phyloP scores from a whole-genome alignment of 2,113 vertebrate species.

The Variabilichromis moorii region DNA sequence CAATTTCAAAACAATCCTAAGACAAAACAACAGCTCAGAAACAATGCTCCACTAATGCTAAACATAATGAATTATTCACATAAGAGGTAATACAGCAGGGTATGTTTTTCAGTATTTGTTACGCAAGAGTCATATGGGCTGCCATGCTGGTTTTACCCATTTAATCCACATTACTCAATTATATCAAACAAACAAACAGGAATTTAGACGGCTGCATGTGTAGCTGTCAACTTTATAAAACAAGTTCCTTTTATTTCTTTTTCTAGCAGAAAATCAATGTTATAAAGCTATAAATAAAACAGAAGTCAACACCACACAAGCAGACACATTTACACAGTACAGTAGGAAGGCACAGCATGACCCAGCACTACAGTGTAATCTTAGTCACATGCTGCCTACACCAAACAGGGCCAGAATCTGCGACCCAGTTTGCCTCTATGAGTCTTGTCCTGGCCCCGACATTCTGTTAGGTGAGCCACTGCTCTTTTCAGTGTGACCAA shows the following conservation, averaged over 20 bases:
- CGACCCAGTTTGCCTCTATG: constrained; percentile 17
- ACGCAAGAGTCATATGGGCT: not conserved
- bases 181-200: not conserved
- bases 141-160: not conserved
- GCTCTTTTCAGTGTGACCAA: not conserved
- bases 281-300: not conserved
- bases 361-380: constrained; percentile 43
- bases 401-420: constrained; percentile 33
- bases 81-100: not conserved
- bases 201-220: not conserved
- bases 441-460: not conserved
- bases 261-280: not conserved
- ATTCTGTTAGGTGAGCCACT: not conserved
- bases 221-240: not conserved
- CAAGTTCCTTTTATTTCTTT: not conserved
- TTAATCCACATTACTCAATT: not conserved
- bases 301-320: not conserved
- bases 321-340: not conserved
- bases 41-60: not conserved
- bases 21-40: not conserved
- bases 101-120: not conserved
- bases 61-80: not conserved
- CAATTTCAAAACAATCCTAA: not conserved
- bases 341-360: constrained; percentile 24
- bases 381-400: constrained; percentile 45